Base-by-base conservation (phyloP, 1,140 invertebrate species). In the Eubasilissa regina region DNA sequence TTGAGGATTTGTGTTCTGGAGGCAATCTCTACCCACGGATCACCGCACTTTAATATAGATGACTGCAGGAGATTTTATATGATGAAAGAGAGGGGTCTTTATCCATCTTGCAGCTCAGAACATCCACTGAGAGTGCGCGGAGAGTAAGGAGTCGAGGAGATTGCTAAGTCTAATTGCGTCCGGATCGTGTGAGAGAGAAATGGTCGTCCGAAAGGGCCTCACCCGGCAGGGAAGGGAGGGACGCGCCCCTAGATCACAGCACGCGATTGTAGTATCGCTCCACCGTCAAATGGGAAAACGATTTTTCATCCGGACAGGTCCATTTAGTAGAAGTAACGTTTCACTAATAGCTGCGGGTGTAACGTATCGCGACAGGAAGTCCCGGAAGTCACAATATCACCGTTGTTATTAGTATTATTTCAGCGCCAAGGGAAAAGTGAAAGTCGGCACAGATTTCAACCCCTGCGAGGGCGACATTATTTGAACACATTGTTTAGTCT, bases 291-390 rank as follows among this genome's bases (percentile, higher is more conserved):
- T 80, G 77, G 74, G 81, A 78, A 81, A 80, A 62, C 78, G 77
- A 82, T 82, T 80, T 82, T 82, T 82, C 81, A 82, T 72, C 78
- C 77, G 44, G 81, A 80, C 81, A 82, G 81, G 74, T 82, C 81
- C 81, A 82, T 82, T 82, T 82, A 80, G 81, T 80, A 82, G 47
- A 77, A 80, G 81, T 82, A 82, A 82, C 81, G 81, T 82, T 82
- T 79, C 81, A 82, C 81, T 82, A 82, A 82, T 82, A 82, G 81
- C 75, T 60, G 77, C 62, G 76, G 72, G 78, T 79, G 73, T 81
- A 79, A 81, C 80, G 77, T 75, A 75, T 62, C 25, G 74, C 74
- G 74, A 47, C 55, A 48, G 68, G 78, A 75, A 80, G 62, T 77
- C 70, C 43, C 73, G 70, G 73, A 81, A 78, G 80, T 78, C 76